A percentile compares a stretch with the other conserved stretches of the same genome.
Conservation (phyloP, 2,797 vertebrate species). For the Anguilla pacifica region DNA sequence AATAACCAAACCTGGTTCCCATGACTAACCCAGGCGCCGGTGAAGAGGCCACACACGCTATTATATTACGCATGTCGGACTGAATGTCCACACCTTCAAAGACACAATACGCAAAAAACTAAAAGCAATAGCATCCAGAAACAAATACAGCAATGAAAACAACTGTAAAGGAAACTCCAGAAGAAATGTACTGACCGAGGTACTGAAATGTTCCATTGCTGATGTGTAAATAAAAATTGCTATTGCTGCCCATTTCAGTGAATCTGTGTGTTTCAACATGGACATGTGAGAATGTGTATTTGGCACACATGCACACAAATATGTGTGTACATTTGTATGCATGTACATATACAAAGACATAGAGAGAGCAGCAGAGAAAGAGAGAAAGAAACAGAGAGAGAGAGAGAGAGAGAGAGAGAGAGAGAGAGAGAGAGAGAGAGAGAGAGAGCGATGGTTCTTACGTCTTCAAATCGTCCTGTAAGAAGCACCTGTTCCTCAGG, state of each 20-base stretch:
- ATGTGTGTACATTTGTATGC: background rate
- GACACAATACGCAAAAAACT: background rate
- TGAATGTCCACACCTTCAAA: background rate
- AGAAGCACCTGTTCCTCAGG: slow-evolving; percentile 92
- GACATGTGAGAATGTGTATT: background rate
- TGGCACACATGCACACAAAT: too few relatives aligned
- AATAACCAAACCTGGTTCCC: background rate
- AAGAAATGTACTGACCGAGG: too few relatives aligned
- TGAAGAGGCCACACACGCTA: background rate
- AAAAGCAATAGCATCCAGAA: too few relatives aligned
- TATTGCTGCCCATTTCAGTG: too few relatives aligned
- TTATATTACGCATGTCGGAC: background rate
- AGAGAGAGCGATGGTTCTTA: slow-evolving; percentile 59
- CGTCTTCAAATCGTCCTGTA: slow-evolving; percentile 84
- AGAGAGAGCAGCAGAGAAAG: background rate
- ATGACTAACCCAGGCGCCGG: background rate
- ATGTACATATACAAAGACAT: background rate
- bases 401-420: background rate
- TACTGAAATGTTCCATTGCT: too few relatives aligned
- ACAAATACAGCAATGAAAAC: too few relatives aligned
- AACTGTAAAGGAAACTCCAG: too few relatives aligned
- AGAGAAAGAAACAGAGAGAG: background rate
- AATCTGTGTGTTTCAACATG: background rate
- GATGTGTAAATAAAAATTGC: too few relatives aligned
- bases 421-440: background rate